phyloP scores from a whole-genome alignment of 2,113 vertebrate species.

The Barnardius zonarius region DNA sequence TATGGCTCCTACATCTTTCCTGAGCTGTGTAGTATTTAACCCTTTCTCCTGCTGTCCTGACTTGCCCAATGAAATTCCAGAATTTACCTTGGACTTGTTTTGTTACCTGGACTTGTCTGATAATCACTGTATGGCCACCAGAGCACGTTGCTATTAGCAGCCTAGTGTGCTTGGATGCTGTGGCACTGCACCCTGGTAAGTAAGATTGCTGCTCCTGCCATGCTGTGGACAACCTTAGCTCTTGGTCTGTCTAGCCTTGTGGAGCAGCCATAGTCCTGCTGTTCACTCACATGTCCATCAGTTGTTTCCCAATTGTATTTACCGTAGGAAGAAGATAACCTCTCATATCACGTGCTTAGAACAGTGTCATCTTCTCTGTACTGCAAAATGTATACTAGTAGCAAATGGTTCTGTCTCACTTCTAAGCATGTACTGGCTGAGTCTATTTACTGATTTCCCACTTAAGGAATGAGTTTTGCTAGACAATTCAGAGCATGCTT shows the following conservation, averaged over 20 bases:
- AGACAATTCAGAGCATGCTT: not conserved
- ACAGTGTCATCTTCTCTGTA: not conserved
- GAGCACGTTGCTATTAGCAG: not conserved
- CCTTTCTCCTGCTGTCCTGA: not conserved
- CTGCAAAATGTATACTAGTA: not conserved
- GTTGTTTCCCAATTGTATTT: not conserved
- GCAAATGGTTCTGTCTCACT: not conserved
- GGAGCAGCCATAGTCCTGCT: not conserved
- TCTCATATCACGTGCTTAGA: not conserved
- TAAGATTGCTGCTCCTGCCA: not conserved
- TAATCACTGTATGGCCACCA: not conserved
- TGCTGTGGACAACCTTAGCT: not conserved
- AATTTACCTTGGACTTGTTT: not conserved
- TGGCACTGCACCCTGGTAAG: not conserved
- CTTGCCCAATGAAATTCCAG: not conserved
- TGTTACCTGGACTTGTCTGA: not conserved
- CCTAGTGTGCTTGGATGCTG: not conserved
- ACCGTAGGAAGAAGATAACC: not conserved
- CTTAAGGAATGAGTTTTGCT: not conserved
- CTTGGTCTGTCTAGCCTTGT: not conserved
- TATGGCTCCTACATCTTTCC: accelerated
- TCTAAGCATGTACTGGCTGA: not conserved
- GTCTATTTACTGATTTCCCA: not conserved
- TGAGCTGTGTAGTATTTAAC: not conserved
- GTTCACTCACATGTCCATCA: not conserved